These are phyloP conservation scores for Tetramorium alpestre DNA, from an alignment of 1,140 invertebrate genomes.

Conservation along the genomic window DNA sequence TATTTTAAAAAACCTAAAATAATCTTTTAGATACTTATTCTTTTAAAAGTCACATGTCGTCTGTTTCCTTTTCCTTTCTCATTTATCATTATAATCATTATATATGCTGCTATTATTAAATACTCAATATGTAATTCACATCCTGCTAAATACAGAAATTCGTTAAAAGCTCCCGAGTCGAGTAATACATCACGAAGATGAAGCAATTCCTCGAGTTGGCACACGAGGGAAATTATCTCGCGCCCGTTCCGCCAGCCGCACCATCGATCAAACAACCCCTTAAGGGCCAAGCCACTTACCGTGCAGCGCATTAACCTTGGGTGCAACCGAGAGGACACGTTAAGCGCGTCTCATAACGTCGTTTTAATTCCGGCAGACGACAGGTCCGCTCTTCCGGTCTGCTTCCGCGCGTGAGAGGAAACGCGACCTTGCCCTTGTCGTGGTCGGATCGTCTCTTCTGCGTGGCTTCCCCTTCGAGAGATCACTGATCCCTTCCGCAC, in stretches of 20 bases:
- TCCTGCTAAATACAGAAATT: neutral
- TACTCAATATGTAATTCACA: neutral
- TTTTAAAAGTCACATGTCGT: neutral
- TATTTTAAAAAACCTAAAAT: neutral
- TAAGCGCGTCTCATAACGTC: slow-evolving; percentile 70
- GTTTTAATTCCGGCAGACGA: slow-evolving; percentile 59
- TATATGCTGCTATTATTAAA: neutral
- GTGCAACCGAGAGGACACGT: slow-evolving; percentile 53
- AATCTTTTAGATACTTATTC: neutral
- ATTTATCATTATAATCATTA: neutral
- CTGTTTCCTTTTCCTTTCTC: neutral
- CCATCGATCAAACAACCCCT: slow-evolving; percentile 52
- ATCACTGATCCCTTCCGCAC: slow-evolving; percentile 56
- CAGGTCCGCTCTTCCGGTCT: slow-evolving; percentile 23
- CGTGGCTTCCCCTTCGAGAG: slow-evolving; percentile 7
- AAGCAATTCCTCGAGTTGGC: neutral
- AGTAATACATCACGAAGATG: slow-evolving; percentile 19
- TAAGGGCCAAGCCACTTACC: slow-evolving; percentile 57
- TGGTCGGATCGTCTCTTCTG: slow-evolving; percentile 14
- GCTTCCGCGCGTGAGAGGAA: slow-evolving; percentile 28
- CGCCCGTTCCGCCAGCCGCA: neutral
- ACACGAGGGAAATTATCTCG: slow-evolving; percentile 28
- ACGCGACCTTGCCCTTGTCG: slow-evolving; percentile 59
- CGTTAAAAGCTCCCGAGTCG: neutral
- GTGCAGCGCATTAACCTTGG: slow-evolving; percentile 65